phyloP scores from a whole-genome alignment of 2,113 vertebrate genomes.

The Limanda limanda region DNA sequence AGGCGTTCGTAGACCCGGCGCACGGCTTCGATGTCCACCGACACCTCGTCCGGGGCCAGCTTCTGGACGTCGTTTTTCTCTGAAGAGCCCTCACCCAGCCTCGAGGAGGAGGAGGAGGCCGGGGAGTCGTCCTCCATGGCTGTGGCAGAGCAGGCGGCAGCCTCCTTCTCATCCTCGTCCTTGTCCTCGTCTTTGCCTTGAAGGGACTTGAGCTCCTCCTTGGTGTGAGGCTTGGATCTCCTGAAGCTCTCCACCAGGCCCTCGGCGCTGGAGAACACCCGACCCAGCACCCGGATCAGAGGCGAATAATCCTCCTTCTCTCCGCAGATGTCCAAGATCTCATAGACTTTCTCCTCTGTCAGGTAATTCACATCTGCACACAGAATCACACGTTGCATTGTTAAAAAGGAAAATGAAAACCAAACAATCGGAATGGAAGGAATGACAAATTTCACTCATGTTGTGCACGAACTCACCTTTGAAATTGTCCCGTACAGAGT shows the following conservation, averaged over 20 bases:
- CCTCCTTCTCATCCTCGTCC: constrained; percentile 98
- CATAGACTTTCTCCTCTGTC: constrained; percentile 96
- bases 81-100: constrained; percentile 84
- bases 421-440: no score
- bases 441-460: not conserved
- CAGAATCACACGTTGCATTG: constrained; percentile 19
- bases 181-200: constrained; percentile 98
- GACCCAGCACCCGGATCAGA: constrained; percentile 94
- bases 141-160: constrained; percentile 79
- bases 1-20: constrained; percentile 93
- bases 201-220: constrained; percentile 97
- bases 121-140: constrained; percentile 95
- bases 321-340: constrained; percentile 93
- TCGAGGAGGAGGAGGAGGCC: constrained; percentile 79
- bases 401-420: not conserved
- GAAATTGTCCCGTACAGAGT: constrained; percentile 90
- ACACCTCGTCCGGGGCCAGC: constrained; percentile 91
- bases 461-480: constrained; percentile 86
- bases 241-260: constrained; percentile 96
- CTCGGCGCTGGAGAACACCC: constrained; percentile 96
- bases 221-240: constrained; percentile 93
- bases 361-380: constrained; percentile 91
- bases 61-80: constrained; percentile 90
- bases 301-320: constrained; percentile 96
- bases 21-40: constrained; percentile 95